A percentile compares a stretch with the other conserved stretches of the same genome.
These are phyloP conservation scores for Caiman crocodilus DNA, from an alignment of 2,797 vertebrate species.

Conservation along the genomic window DNA sequence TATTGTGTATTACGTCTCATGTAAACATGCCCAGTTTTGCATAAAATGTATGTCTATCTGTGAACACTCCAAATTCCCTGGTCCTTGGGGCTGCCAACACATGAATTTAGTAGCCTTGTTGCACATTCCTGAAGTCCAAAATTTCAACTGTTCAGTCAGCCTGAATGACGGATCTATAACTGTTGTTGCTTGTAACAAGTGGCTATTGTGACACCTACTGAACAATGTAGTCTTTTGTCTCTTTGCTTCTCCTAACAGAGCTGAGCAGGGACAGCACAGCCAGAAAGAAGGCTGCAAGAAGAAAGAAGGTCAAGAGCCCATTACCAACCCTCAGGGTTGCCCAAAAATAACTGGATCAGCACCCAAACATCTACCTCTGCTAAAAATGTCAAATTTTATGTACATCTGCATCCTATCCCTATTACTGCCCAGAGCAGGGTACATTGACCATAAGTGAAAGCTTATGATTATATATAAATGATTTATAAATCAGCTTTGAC, in stretches of 20 bases:
- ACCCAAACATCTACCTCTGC: neutral
- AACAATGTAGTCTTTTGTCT: neutral
- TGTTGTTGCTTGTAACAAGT: conserved; percentile 47
- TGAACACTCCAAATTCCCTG: neutral
- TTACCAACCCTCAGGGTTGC: neutral
- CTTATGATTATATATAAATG: neutral
- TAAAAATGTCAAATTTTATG: neutral
- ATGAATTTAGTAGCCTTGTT: neutral
- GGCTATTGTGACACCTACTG: conserved; percentile 4
- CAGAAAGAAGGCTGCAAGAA: neutral
- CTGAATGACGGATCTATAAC: conserved; percentile 5
- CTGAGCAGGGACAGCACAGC: neutral
- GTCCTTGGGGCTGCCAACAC: neutral
- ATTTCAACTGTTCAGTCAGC: neutral
- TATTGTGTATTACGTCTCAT: no score
- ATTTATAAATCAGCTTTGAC: neutral
- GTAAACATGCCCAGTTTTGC: neutral
- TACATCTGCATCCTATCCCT: neutral
- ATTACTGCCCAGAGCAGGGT: neutral
- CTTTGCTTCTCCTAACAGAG: neutral
- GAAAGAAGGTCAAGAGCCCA: neutral
- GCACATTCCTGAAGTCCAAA: conserved; percentile 7
- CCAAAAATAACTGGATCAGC: neutral
- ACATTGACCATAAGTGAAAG: neutral
- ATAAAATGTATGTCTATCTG: neutral